These are phyloP conservation scores for Xylota sylvarum DNA, from an alignment of 2,888 invertebrate species.

Conservation along the genomic window DNA sequence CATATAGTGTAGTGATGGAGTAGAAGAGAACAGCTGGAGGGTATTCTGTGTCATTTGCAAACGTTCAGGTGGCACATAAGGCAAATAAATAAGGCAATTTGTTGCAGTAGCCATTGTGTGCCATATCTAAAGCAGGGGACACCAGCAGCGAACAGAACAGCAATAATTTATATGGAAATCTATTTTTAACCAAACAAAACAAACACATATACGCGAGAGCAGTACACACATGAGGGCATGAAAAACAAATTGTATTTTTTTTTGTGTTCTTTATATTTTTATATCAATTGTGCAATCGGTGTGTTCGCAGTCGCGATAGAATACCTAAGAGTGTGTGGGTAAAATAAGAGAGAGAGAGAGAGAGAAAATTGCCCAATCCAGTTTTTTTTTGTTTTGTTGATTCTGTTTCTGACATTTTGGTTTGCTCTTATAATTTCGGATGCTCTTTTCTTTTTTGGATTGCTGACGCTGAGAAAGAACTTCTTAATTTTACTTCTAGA, in stretches of 20 bases:
- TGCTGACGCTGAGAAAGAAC: constrained; percentile 9
- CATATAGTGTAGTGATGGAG: constrained; percentile 3
- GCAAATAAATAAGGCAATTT: constrained; percentile 51
- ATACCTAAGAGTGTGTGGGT: constrained; percentile 3
- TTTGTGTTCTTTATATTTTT: constrained; percentile 30
- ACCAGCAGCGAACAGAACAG: constrained; percentile 55
- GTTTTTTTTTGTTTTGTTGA: neutral
- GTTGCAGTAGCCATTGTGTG: constrained; percentile 54
- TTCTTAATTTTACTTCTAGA: constrained; percentile 55
- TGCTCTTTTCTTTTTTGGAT: constrained; percentile 19
- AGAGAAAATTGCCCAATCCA: constrained; percentile 15
- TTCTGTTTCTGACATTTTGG: neutral
- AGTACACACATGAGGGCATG: constrained; percentile 36
- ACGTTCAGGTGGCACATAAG: constrained; percentile 38
- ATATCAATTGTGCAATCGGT: constrained; percentile 62
- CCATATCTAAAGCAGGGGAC: constrained; percentile 35
- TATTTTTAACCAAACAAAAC: constrained; percentile 77
- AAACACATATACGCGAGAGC: constrained; percentile 52
- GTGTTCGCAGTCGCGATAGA: constrained; percentile 3
- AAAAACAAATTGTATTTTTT: constrained; percentile 53
- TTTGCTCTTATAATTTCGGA: constrained; percentile 24
- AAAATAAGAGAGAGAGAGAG: constrained; percentile 7
- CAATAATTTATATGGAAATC: constrained; percentile 75
- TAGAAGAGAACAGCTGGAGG: constrained; percentile 48
- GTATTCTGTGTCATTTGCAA: constrained; percentile 27